Conservation (phyloP, 2,888 invertebrate genomes). For the Pristionchus japonicus region DNA sequence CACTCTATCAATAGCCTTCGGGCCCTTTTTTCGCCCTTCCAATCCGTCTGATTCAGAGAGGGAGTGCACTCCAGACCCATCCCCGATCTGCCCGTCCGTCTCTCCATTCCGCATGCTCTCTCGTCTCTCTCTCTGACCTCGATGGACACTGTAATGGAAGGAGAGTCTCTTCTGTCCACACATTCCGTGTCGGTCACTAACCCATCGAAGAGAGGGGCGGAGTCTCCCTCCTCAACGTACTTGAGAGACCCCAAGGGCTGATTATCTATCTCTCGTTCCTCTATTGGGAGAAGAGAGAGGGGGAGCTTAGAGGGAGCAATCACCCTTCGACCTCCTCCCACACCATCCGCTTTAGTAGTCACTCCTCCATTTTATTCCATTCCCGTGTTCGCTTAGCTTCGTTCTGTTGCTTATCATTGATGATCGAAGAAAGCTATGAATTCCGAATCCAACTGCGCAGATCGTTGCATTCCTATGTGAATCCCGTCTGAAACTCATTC, state of each 20-base stretch:
- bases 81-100: background rate
- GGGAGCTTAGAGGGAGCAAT: slow-evolving; percentile 11
- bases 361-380: background rate
- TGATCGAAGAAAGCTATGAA: too few species aligned
- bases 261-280: slow-evolving; percentile 26
- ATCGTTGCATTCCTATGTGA: background rate
- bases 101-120: background rate
- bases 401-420: background rate
- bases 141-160: background rate
- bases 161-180: background rate
- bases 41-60: slow-evolving; percentile 3
- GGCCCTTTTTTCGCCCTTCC: background rate
- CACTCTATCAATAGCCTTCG: slow-evolving; percentile 24
- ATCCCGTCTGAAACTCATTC: background rate
- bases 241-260: slow-evolving; percentile 29
- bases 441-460: too few species aligned
- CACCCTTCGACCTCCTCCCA: background rate
- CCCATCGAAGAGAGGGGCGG: background rate
- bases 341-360: background rate
- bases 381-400: background rate
- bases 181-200: slow-evolving; percentile 12
- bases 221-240: slow-evolving; percentile 14
- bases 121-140: background rate
- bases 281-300: background rate
- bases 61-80: slow-evolving; percentile 9